Evolutionary conservation across 2,797 vertebrate genomes (phyloP).

Genomic region (Spizella passerina): DNA sequence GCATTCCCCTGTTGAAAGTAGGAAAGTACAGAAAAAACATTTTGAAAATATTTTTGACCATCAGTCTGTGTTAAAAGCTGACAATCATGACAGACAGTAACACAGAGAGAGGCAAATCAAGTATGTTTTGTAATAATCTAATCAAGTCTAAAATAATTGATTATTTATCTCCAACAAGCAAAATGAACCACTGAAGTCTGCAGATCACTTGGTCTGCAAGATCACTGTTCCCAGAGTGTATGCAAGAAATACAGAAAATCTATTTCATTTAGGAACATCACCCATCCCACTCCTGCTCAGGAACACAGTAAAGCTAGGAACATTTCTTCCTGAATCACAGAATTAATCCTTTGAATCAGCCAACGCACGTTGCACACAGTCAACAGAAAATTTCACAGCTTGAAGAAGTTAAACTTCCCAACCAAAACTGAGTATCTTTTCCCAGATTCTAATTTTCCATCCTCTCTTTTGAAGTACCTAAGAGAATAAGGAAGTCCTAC

Average conservation of each 20-base stretch:
- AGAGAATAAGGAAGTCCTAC: background rate
- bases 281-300: background rate
- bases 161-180: background rate
- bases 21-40: background rate
- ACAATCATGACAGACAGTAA: background rate
- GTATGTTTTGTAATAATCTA: background rate
- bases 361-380: background rate
- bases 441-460: background rate
- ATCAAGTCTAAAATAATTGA: background rate
- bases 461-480: background rate
- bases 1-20: background rate
- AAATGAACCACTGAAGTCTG: background rate
- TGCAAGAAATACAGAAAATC: background rate
- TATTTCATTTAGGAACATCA: background rate
- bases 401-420: background rate
- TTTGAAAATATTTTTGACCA: background rate
- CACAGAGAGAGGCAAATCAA: background rate
- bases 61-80: background rate
- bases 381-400: background rate
- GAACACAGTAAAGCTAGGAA: background rate
- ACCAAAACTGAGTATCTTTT: background rate
- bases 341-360: background rate
- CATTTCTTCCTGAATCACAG: background rate
- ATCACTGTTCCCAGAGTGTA: background rate
- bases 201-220: background rate